Evolutionary conservation across 2,797 vertebrate genomes (phyloP).

Genomic region (Ammospiza maritima): DNA sequence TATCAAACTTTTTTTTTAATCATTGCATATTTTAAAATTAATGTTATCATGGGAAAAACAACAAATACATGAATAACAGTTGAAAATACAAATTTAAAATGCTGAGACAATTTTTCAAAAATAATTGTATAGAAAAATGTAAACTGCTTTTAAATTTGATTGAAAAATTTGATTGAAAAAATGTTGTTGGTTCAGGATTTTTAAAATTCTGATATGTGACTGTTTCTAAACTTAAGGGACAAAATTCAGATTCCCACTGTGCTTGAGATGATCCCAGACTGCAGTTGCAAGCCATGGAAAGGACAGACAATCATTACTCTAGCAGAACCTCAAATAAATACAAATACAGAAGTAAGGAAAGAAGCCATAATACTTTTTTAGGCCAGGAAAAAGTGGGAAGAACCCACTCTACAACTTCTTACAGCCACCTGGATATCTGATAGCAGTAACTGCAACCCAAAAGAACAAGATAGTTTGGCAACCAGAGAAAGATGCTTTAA

Average conservation of each 20-base stretch:
- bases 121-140: neutral
- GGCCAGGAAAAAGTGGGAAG: too few species aligned
- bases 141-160: neutral
- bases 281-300: neutral
- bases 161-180: neutral
- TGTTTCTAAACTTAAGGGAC: neutral
- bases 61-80: neutral
- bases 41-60: neutral
- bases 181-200: neutral
- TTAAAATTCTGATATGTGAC: neutral
- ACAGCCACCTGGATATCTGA: neutral
- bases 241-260: neutral
- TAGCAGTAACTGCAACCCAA: neutral
- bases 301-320: neutral
- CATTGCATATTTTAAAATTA: slow-evolving; percentile 7
- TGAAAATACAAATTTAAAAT: neutral
- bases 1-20: neutral
- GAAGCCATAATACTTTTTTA: neutral
- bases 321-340: neutral
- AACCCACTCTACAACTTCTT: neutral
- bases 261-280: neutral
- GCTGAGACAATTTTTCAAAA: neutral
- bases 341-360: neutral
- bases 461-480: neutral
- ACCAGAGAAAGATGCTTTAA: neutral